Conservation (phyloP, 2,888 invertebrate species). For the Sycophila texana region DNA sequence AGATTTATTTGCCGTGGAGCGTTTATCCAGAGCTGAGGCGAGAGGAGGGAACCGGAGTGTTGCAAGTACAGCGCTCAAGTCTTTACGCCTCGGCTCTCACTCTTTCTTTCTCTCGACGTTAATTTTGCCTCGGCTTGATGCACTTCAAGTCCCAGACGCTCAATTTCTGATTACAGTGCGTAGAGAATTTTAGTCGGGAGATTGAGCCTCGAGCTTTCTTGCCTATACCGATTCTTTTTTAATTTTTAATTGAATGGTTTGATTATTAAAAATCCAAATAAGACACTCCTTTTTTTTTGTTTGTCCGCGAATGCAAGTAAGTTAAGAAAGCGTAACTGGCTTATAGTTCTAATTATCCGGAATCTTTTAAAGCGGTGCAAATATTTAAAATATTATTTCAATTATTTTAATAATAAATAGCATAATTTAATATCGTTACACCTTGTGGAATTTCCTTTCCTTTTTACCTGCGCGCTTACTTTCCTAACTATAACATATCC, state of each 20-base stretch:
- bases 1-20: conserved; percentile 67
- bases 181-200: conserved; percentile 34
- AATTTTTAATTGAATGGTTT: no score
- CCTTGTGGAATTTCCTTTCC: no score
- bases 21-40: conserved; percentile 34
- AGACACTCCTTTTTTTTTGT: neutral
- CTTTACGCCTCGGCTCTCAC: neutral
- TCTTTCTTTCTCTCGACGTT: conserved; percentile 10
- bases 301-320: neutral
- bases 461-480: no score
- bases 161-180: conserved; percentile 40
- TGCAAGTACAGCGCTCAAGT: neutral
- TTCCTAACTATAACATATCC: no score
- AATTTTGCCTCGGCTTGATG: conserved; percentile 33
- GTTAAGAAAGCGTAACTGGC: no score
- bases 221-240: neutral
- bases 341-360: no score
- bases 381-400: no score
- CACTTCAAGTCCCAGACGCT: conserved; percentile 8
- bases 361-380: no score
- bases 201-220: conserved; percentile 4
- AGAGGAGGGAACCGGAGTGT: neutral
- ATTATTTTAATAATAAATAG: no score
- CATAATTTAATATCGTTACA: no score
- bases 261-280: no score